Conservation (phyloP, 2,888 invertebrate genomes). For the Scelioninae gen. 1 region DNA sequence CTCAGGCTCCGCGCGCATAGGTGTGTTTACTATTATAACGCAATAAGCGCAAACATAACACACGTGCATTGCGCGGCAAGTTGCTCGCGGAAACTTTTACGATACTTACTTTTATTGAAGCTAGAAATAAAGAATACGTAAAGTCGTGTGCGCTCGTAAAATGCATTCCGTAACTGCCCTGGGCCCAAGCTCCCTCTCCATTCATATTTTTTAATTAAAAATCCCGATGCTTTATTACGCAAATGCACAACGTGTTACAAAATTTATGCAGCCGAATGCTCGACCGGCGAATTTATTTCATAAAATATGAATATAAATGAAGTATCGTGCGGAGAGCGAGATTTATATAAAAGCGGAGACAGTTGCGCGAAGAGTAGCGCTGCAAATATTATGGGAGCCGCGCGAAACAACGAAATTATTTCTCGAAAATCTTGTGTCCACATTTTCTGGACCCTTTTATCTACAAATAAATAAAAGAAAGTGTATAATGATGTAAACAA, state of each 20-base stretch:
- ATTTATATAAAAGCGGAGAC: slow-evolving; percentile 38
- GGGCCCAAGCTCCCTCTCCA: too few species aligned
- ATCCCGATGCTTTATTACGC: slow-evolving; percentile 58
- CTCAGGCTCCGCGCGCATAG: background rate
- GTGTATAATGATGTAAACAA: too few species aligned
- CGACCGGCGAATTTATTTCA: slow-evolving; percentile 54
- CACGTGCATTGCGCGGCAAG: slow-evolving; percentile 41
- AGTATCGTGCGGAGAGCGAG: slow-evolving; percentile 31
- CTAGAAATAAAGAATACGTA: slow-evolving; percentile 53
- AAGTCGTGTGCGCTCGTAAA: too few species aligned
- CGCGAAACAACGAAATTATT: too few species aligned
- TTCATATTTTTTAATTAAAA: slow-evolving; percentile 68
- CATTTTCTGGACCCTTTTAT: too few species aligned
- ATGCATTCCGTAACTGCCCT: too few species aligned
- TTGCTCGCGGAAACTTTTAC: slow-evolving; percentile 50
- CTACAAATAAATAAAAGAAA: too few species aligned
- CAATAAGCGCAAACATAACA: slow-evolving; percentile 57
- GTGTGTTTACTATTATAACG: slow-evolving; percentile 52
- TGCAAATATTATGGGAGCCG: slow-evolving; percentile 10
- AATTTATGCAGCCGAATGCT: slow-evolving; percentile 60
- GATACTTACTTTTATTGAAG: slow-evolving; percentile 61
- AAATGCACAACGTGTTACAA: slow-evolving; percentile 61
- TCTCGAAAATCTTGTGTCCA: slow-evolving; percentile 15
- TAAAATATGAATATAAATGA: slow-evolving; percentile 63
- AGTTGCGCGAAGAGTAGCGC: slow-evolving; percentile 3